These are phyloP conservation scores for Alectura lathami DNA, from an alignment of 2,113 vertebrate species.

Conservation along the genomic window DNA sequence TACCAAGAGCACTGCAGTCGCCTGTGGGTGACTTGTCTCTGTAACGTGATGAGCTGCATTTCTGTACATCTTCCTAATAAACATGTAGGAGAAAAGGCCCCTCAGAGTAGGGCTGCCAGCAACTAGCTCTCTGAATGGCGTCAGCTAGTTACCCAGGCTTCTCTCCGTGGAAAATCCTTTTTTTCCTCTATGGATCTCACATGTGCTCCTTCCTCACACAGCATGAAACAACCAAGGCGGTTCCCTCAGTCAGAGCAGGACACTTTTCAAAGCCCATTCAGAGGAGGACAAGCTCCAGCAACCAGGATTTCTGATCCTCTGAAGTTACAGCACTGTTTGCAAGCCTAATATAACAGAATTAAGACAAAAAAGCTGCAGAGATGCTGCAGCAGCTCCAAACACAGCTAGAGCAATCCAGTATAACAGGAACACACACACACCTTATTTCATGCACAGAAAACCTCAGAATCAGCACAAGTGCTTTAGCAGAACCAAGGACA, in stretches of 20 bases:
- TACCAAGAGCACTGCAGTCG: neutral
- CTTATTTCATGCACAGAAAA: neutral
- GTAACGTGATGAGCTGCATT: fast-evolving
- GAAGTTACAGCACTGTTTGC: neutral
- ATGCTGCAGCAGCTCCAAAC: neutral
- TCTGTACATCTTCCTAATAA: neutral
- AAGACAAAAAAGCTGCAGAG: neutral
- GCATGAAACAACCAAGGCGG: neutral
- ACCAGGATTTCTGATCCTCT: neutral
- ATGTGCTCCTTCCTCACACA: neutral
- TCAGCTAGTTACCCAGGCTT: neutral
- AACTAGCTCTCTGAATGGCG: neutral
- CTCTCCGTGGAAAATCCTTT: neutral
- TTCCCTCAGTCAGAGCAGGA: neutral
- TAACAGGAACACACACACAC: neutral
- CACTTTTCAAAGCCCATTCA: neutral
- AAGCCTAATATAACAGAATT: neutral
- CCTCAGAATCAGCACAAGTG: neutral
- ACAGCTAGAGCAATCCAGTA: neutral
- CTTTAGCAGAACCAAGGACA: neutral
- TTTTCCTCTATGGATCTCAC: neutral
- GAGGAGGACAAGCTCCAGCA: neutral
- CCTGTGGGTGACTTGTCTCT: neutral
- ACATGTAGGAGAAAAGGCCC: neutral
- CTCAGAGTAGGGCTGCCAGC: neutral